Percentiles rank a stretch among this genome's conserved stretches.
These are phyloP conservation scores for Melitaea athalia DNA, from an alignment of 2,888 invertebrate species.

Conservation along the genomic window DNA sequence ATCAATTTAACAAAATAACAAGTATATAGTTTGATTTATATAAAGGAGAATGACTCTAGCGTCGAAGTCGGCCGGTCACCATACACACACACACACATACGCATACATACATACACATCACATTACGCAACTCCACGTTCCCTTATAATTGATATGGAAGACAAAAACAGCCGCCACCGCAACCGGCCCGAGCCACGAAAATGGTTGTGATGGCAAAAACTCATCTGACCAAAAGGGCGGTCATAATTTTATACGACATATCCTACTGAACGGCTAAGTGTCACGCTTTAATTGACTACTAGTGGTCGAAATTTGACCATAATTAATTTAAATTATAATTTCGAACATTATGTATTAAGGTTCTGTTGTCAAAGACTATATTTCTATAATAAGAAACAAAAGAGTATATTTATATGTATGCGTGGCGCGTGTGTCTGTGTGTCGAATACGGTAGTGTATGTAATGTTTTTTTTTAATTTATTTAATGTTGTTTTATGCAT, in stretches of 20 bases:
- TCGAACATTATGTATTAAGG: no score
- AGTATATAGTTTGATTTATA: slow-evolving; percentile 25
- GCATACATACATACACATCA: slow-evolving; percentile 3
- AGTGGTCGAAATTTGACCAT: no score
- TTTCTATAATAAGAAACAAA: no score
- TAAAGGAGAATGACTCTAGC: slow-evolving; percentile 48
- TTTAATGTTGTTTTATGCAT: no score
- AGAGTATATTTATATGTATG: no score
- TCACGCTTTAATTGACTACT: slow-evolving; percentile 29
- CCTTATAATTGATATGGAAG: slow-evolving; percentile 65
- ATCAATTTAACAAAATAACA: neutral
- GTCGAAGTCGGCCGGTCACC: slow-evolving; percentile 53
- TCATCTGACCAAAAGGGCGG: slow-evolving; percentile 55
- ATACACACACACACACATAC: no score
- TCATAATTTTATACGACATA: slow-evolving; percentile 34
- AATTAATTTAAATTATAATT: no score
- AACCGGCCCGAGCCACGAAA: slow-evolving; percentile 52
- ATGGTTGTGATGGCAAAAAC: slow-evolving; percentile 58
- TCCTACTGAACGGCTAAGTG: slow-evolving; percentile 26
- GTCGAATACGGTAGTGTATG: no score
- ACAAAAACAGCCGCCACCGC: slow-evolving; percentile 52
- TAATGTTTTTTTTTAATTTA: no score
- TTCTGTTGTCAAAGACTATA: no score
- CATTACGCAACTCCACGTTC: slow-evolving; percentile 60
- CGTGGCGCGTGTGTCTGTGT: no score